These are phyloP conservation scores for Ochropacha duplaris DNA, from an alignment of 2,888 invertebrate species.

Conservation along the genomic window DNA sequence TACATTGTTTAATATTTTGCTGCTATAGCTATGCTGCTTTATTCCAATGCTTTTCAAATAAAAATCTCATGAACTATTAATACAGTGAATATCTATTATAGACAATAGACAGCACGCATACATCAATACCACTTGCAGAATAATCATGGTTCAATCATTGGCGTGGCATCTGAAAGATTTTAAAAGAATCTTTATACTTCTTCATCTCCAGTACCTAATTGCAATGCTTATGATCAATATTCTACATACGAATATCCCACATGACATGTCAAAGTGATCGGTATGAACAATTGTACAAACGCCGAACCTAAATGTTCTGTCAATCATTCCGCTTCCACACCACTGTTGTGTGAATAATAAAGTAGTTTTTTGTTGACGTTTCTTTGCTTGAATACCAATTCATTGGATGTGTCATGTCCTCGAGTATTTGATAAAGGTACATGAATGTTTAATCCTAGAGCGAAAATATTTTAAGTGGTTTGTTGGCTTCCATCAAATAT, in stretches of 20 bases:
- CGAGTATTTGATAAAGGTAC: conserved; percentile 18
- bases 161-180: too few relatives aligned
- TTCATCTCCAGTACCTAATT: conserved; percentile 7
- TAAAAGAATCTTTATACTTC: neutral
- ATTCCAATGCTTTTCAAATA: too few relatives aligned
- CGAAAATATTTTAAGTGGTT: neutral
- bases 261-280: conserved; percentile 54
- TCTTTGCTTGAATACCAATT: conserved; percentile 59
- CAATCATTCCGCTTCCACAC: conserved; percentile 66
- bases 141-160: too few relatives aligned
- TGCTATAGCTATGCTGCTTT: too few relatives aligned
- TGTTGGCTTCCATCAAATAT: neutral
- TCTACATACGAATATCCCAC: conserved; percentile 47
- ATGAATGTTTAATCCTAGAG: conserved; percentile 3
- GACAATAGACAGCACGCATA: too few relatives aligned
- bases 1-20: too few relatives aligned
- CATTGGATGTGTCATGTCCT: conserved; percentile 55
- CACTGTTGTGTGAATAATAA: conserved; percentile 56
- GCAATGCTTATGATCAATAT: conserved; percentile 47
- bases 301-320: conserved; percentile 71
- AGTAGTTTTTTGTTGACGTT: conserved; percentile 20
- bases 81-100: too few relatives aligned
- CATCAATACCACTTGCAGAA: too few relatives aligned
- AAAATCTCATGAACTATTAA: too few relatives aligned
- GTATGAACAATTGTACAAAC: conserved; percentile 56